phyloP scores from a whole-genome alignment of 2,888 invertebrate genomes.

The Coenonympha glycerion region DNA sequence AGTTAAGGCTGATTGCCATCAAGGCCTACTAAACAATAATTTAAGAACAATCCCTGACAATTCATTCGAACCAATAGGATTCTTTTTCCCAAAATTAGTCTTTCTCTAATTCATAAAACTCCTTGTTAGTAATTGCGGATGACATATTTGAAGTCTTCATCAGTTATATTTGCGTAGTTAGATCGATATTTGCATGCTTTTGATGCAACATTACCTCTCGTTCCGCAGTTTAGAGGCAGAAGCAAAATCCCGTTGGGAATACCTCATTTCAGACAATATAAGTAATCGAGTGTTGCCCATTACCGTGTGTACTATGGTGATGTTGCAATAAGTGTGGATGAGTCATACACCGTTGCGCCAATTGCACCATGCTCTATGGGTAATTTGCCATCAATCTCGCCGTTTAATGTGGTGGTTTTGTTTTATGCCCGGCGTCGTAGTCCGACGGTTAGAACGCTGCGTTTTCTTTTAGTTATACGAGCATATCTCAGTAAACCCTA shows the following conservation, averaged over 20 bases:
- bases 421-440: conserved; percentile 30
- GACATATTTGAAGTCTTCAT: too few relatives aligned
- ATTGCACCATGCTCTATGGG: conserved; percentile 39
- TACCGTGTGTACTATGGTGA: conserved; percentile 4
- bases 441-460: conserved; percentile 32
- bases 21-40: too few relatives aligned
- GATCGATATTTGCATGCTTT: too few relatives aligned
- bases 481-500: too few relatives aligned
- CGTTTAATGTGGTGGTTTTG: conserved; percentile 51
- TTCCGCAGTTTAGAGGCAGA: not conserved
- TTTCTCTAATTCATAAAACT: too few relatives aligned
- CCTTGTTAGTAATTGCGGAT: too few relatives aligned
- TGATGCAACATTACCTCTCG: not conserved
- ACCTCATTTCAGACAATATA: conserved; percentile 18
- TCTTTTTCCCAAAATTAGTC: too few relatives aligned
- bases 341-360: conserved; percentile 29
- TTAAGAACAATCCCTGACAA: too few relatives aligned
- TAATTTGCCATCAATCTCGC: conserved; percentile 57
- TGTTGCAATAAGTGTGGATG: conserved; percentile 14
- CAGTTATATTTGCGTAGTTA: too few relatives aligned
- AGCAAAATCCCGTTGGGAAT: conserved; percentile 15
- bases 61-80: too few relatives aligned
- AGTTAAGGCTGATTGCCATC: too few relatives aligned
- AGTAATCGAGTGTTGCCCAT: conserved; percentile 19
- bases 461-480: conserved; percentile 7